A percentile compares a stretch with the other conserved stretches of the same genome.
Conservation (phyloP, 92 coral and sea anemone genomes). For the Phenganax marumi region DNA sequence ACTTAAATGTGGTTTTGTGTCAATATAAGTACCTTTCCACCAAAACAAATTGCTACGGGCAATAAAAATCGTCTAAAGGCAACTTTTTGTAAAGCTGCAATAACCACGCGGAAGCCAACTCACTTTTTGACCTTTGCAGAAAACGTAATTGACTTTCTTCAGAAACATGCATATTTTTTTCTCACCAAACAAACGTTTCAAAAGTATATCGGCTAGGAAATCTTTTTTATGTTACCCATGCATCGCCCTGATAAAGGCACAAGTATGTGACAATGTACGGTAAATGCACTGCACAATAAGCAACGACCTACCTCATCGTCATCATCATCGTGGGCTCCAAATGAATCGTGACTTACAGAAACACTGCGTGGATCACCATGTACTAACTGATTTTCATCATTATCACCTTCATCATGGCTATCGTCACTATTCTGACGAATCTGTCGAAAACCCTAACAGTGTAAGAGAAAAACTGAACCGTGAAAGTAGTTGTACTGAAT, state of each 20-base stretch:
- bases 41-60: no score
- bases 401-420: constrained; percentile 32
- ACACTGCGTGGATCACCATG: constrained; percentile 10
- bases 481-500: constrained; percentile 33
- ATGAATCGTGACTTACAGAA: constrained; percentile 19
- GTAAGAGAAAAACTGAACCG: constrained; percentile 53
- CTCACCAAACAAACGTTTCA: no score
- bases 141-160: no score
- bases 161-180: no score
- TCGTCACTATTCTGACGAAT: constrained; percentile 34
- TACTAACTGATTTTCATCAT: constrained; percentile 12
- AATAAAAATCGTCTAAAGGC: no score
- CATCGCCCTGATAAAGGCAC: neutral
- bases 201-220: neutral
- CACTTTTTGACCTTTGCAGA: no score
- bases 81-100: no score
- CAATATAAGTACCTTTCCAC: no score
- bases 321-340: constrained; percentile 4
- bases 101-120: no score
- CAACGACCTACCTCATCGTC: constrained; percentile 17
- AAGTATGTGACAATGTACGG: neutral
- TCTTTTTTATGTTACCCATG: neutral
- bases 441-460: constrained; percentile 42
- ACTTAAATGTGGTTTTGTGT: no score
- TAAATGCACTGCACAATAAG: constrained; percentile 7